A percentile compares a stretch with the other conserved stretches of the same genome.
phyloP scores from a whole-genome alignment of 2,888 invertebrate genomes.

The Acleris laterana region DNA sequence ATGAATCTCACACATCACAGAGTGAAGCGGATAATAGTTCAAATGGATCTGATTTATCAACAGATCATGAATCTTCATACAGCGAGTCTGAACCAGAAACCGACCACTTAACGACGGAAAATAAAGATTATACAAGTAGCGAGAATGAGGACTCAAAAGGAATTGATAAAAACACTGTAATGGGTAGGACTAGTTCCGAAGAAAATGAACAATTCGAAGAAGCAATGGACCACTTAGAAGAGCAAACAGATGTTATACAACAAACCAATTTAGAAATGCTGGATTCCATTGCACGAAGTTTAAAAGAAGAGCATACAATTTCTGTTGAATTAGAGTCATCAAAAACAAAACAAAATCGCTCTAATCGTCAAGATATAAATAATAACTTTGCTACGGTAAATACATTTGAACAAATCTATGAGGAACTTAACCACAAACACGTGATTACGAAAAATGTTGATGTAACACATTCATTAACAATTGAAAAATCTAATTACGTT shows the following conservation, averaged over 20 bases:
- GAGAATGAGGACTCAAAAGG: slow-evolving; percentile 49
- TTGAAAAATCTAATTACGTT: slow-evolving; percentile 32
- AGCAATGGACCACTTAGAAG: slow-evolving; percentile 76
- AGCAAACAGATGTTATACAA: slow-evolving; percentile 67
- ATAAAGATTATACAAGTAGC: slow-evolving; percentile 60
- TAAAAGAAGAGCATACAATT: slow-evolving; percentile 70
- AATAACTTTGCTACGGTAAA: slow-evolving; percentile 66
- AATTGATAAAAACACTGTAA: slow-evolving; percentile 37
- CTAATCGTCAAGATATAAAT: slow-evolving; percentile 60
- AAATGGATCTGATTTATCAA: slow-evolving; percentile 56
- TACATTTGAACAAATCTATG: slow-evolving; percentile 79
- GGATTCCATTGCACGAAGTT: slow-evolving; percentile 74
- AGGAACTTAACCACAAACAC: slow-evolving; percentile 45
- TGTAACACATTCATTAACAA: slow-evolving; percentile 10
- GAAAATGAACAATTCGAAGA: slow-evolving; percentile 80
- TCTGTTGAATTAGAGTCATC: slow-evolving; percentile 50
- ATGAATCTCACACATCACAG: slow-evolving; percentile 71
- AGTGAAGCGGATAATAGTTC: slow-evolving; percentile 73
- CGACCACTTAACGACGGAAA: slow-evolving; percentile 69
- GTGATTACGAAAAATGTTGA: background rate
- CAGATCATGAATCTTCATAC: slow-evolving; percentile 78
- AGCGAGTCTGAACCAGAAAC: slow-evolving; percentile 71
- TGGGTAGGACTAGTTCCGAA: slow-evolving; percentile 71
- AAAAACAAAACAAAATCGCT: slow-evolving; percentile 28
- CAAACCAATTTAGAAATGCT: slow-evolving; percentile 73